Conservation (phyloP, 2,888 invertebrate species). For the Drosophila suboccidentalis region DNA sequence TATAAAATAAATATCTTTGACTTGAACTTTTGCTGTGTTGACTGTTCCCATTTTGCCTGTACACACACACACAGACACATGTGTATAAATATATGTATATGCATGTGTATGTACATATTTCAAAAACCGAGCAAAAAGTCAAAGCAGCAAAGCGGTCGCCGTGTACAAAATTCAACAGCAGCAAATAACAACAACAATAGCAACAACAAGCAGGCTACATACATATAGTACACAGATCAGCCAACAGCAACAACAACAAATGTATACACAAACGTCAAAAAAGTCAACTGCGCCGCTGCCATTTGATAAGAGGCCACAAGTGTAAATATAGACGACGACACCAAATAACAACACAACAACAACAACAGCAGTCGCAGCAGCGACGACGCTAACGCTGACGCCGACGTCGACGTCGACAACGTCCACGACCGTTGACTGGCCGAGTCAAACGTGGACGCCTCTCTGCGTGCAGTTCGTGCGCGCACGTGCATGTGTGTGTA, state of each 20-base stretch:
- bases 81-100: neutral
- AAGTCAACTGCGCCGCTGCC: constrained; percentile 83
- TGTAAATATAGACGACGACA: constrained; percentile 80
- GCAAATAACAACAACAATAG: constrained; percentile 50
- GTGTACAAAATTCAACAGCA: constrained; percentile 79
- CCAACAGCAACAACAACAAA: constrained; percentile 57
- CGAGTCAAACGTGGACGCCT: constrained; percentile 58
- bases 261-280: constrained; percentile 77
- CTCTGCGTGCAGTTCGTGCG: constrained; percentile 24
- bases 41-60: constrained; percentile 78
- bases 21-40: constrained; percentile 74
- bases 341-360: constrained; percentile 49
- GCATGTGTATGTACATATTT: constrained; percentile 54
- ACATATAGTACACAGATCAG: constrained; percentile 80
- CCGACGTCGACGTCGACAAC: constrained; percentile 41
- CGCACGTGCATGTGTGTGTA: neutral
- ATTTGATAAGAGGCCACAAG: constrained; percentile 83
- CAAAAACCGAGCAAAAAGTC: constrained; percentile 77
- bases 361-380: constrained; percentile 24
- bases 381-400: constrained; percentile 17
- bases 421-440: constrained; percentile 80
- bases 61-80: constrained; percentile 14
- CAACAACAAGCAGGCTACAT: constrained; percentile 55
- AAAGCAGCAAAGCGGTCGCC: constrained; percentile 78
- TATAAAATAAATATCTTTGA: constrained; percentile 71